A percentile compares a stretch with the other conserved stretches of the same genome.
phyloP scores from a whole-genome alignment of 2,113 vertebrate genomes.

The Cyanoramphus novaezelandiae region DNA sequence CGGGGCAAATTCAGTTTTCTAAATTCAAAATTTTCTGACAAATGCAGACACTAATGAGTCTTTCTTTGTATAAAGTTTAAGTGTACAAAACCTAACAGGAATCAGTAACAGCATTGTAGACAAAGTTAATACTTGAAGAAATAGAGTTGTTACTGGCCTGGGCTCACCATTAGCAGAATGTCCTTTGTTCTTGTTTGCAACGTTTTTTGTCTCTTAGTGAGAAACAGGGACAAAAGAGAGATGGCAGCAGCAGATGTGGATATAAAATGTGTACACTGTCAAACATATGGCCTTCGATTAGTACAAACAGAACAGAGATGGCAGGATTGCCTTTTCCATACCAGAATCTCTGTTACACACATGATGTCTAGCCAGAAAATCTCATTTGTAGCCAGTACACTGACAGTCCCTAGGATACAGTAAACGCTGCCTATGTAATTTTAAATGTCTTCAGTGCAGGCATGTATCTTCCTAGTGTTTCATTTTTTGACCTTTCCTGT shows the following conservation, averaged over 20 bases:
- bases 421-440: not conserved
- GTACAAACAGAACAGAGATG: not conserved
- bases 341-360: not conserved
- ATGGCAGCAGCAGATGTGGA: conserved; percentile 11
- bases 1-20: not conserved
- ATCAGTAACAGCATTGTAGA: not conserved
- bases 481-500: not conserved
- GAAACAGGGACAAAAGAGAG: conserved; percentile 8
- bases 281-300: conserved; percentile 18
- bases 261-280: conserved; percentile 30
- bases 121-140: not conserved
- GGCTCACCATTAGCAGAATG: not conserved
- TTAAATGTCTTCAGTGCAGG: not conserved
- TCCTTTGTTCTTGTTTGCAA: not conserved
- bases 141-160: not conserved
- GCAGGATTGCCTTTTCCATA: not conserved
- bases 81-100: not conserved
- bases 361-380: not conserved
- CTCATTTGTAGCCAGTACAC: not conserved
- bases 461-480: not conserved
- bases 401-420: not conserved
- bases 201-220: not conserved
- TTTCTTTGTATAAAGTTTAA: not conserved
- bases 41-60: not conserved
- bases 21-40: conserved; percentile 12